A percentile compares a stretch with the other conserved stretches of the same genome.
phyloP scores from a whole-genome alignment of 2,797 vertebrate genomes.

The Pseudocheirus occidentalis region DNA sequence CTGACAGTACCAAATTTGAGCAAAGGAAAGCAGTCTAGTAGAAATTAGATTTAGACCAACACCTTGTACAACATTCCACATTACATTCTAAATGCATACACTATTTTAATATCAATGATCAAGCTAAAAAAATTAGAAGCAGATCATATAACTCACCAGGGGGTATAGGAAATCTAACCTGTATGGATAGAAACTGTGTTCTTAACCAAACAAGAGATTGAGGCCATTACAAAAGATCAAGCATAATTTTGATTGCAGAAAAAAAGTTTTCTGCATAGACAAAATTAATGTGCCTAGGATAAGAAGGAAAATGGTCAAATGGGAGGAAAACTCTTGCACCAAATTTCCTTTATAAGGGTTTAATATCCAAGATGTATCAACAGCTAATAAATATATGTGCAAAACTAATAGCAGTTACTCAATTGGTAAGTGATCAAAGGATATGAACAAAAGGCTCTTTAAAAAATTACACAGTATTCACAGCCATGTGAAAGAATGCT shows the following conservation, averaged over 20 bases:
- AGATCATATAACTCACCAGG: neutral
- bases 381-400: neutral
- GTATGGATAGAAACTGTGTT: neutral
- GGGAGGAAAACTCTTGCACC: neutral
- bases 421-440: neutral
- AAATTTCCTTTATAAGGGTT: neutral
- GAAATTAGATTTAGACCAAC: neutral
- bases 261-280: neutral
- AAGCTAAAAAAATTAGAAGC: neutral
- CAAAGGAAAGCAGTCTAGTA: neutral
- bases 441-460: neutral
- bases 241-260: neutral
- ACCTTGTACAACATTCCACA: neutral
- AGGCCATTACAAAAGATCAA: neutral
- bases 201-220: neutral
- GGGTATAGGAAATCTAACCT: no score
- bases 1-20: no score
- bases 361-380: neutral
- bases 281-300: neutral
- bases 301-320: neutral
- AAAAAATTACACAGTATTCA: neutral
- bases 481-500: neutral
- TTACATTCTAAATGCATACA: neutral
- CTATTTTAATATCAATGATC: neutral
- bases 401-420: neutral